These are phyloP conservation scores for Plagodis pulveraria DNA, from an alignment of 2,888 invertebrate species.

Conservation along the genomic window DNA sequence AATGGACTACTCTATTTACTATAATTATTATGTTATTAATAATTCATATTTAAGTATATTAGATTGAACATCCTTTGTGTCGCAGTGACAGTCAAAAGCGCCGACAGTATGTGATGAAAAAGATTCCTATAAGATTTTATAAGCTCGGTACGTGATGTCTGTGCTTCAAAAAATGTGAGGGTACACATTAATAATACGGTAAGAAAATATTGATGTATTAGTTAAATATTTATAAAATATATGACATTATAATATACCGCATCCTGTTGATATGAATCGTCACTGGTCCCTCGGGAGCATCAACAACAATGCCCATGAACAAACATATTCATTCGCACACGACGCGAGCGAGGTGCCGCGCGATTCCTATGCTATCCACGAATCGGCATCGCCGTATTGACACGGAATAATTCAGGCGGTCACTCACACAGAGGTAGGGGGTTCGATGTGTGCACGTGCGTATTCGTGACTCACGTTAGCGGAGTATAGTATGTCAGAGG, in stretches of 20 bases:
- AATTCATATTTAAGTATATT: constrained; percentile 45
- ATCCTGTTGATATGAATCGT: constrained; percentile 68
- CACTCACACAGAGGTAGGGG: constrained; percentile 68
- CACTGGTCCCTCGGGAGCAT: constrained; percentile 57
- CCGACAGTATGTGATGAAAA: too few species aligned
- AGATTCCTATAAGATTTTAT: too few species aligned
- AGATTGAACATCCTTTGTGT: constrained; percentile 16
- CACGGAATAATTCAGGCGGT: constrained; percentile 71
- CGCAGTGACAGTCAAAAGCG: constrained; percentile 9
- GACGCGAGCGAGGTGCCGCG: constrained; percentile 47
- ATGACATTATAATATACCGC: constrained; percentile 59
- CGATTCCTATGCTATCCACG: constrained; percentile 74
- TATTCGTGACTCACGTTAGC: constrained; percentile 39
- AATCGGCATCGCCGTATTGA: constrained; percentile 66
- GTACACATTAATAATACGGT: constrained; percentile 5
- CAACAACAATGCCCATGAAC: constrained; percentile 70
- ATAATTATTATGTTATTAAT: constrained; percentile 40
- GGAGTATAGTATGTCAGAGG: constrained; percentile 38
- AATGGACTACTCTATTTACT: constrained; percentile 27
- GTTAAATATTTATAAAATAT: constrained; percentile 20
- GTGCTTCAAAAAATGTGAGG: too few species aligned
- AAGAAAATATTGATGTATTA: background rate
- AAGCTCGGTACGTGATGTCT: too few species aligned
- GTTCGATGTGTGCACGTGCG: constrained; percentile 63
- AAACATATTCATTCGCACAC: constrained; percentile 75